Conservation (phyloP, 2,113 vertebrate genomes). For the Amphiprion ocellaris region DNA sequence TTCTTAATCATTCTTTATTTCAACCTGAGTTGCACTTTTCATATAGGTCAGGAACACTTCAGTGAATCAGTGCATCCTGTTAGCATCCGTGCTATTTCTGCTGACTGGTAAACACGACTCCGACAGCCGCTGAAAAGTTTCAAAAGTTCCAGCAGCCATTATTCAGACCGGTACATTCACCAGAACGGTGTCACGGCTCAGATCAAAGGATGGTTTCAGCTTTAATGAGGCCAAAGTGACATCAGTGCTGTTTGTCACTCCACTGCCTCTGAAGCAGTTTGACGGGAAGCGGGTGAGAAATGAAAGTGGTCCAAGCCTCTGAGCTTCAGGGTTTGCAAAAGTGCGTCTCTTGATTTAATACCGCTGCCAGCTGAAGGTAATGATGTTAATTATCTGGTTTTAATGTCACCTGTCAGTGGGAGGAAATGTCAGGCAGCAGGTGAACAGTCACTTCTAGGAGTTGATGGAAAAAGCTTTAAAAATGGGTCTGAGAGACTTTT, state of each 20-base stretch:
- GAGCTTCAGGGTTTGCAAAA: too few species aligned
- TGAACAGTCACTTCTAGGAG: too few species aligned
- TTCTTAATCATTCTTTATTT: background rate
- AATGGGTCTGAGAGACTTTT: too few species aligned
- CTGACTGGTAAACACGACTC: slow-evolving; percentile 13
- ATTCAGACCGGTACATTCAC: background rate
- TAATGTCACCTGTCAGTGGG: too few species aligned
- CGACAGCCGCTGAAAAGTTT: background rate
- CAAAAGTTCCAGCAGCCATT: background rate
- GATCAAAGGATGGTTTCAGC: slow-evolving; percentile 17
- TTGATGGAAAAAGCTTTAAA: too few species aligned
- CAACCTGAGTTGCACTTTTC: background rate
- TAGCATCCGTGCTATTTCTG: background rate
- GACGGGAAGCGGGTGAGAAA: background rate
- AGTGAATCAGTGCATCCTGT: slow-evolving; percentile 1
- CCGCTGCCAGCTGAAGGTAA: too few species aligned
- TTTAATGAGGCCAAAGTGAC: slow-evolving; percentile 12
- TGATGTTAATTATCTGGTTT: too few species aligned
- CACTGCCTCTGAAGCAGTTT: slow-evolving; percentile 22
- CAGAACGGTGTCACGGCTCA: background rate
- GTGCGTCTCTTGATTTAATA: too few species aligned
- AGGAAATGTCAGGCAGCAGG: too few species aligned
- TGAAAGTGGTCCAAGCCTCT: background rate
- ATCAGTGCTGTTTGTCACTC: background rate
- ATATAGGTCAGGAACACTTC: slow-evolving; percentile 1